Evolutionary conservation across 2,113 vertebrate species (phyloP), one percentile per base, ranked within the genome.

Genomic region (Chrysemys picta): DNA sequence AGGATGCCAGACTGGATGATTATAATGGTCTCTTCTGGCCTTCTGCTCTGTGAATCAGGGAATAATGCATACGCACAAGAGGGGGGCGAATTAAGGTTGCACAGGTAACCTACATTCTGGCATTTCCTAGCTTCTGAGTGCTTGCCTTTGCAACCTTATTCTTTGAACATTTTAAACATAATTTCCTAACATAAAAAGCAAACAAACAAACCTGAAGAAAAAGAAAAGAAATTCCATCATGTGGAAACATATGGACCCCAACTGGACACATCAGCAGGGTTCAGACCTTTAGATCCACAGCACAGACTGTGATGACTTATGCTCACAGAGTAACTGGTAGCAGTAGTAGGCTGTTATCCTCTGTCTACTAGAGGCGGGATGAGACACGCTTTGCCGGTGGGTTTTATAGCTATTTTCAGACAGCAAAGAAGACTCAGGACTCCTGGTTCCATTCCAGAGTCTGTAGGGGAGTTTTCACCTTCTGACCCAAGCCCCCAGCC

Each of bases 21-120:
- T n/a, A n/a, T n/a, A 72, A 21, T 21, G 65, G n/a, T 38, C 65
- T 38, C 16, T 72, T 38, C 65, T 72, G 65, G 65, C 65, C 65
- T 38, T 21, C 65, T 72, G 45, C 10, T 6, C 9, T 5, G 6
- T 6, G 42, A 19, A 21, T 31, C 45, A 14, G 1, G 3, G 17
- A 13, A 24, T 47, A 17, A 50, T 2, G 31, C 9, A 1, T 6
- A 5, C 1, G 5, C 38, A 4, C 1, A 29, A 17, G 16, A 3
- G 27, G 22, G 8, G 22, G 29, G 16, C 4, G 19, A 72, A 72
- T 21, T 62, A 62, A 62, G 27, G 29, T 62, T 21, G 65, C n/a
- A 72, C n/a, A n/a, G 35, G 65, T n/a, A 65, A 72, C 9, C 65
- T 72, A 22, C 21, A 72, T 38, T 22, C 35, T 72, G n/a, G 17